Evolutionary conservation across 2,113 vertebrate species (phyloP).

Genomic region (Amphiprion ocellaris): DNA sequence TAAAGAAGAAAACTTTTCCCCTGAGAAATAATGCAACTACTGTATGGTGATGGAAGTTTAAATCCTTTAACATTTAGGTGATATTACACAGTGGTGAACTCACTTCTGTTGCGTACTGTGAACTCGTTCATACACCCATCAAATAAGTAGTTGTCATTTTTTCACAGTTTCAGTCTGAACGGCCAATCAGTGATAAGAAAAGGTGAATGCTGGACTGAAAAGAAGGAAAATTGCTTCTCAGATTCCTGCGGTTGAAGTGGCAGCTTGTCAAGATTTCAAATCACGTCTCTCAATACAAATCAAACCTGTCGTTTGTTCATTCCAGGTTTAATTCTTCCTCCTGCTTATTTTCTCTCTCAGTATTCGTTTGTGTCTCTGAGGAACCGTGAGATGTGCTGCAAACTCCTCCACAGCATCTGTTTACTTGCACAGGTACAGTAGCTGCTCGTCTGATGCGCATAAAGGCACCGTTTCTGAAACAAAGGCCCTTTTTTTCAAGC

Average conservation of each 20-base stretch:
- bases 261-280: not conserved
- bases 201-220: too few species aligned
- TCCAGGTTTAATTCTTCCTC: not conserved
- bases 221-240: not conserved
- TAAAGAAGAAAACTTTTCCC: too few species aligned
- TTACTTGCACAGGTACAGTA: constrained; percentile 76
- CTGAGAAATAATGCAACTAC: too few species aligned
- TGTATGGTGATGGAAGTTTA: too few species aligned
- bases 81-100: too few species aligned
- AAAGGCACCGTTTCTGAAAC: not conserved
- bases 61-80: too few species aligned
- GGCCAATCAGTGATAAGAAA: too few species aligned
- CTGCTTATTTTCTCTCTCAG: constrained; percentile 66
- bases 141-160: too few species aligned
- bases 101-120: too few species aligned
- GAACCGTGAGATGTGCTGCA: constrained; percentile 81
- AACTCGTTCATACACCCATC: too few species aligned
- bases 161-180: too few species aligned
- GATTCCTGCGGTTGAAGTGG: not conserved
- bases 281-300: not conserved
- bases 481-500: not conserved
- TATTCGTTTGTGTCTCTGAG: constrained; percentile 85
- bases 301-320: not conserved
- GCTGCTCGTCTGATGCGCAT: not conserved
- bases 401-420: constrained; percentile 80